phyloP scores from a whole-genome alignment of 2,888 invertebrate species.

The Mythimna vitellina region DNA sequence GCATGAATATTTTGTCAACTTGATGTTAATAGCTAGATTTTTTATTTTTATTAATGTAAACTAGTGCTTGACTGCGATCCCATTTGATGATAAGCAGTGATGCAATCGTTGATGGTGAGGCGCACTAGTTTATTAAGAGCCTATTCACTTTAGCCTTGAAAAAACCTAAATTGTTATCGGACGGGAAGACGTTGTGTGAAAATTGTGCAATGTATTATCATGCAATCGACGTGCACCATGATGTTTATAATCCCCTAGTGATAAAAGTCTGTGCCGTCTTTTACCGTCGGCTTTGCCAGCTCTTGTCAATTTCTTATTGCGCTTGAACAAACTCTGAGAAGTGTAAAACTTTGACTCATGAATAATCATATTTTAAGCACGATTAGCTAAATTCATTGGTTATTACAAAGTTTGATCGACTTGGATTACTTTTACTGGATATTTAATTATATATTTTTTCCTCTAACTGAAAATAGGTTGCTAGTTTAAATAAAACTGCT shows the following conservation, averaged over 20 bases:
- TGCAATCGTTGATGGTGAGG: too few relatives aligned
- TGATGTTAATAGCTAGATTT: background rate
- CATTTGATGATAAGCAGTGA: too few relatives aligned
- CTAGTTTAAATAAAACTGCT: too few relatives aligned
- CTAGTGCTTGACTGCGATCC: too few relatives aligned
- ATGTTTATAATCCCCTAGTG: background rate
- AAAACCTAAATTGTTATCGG: too few relatives aligned
- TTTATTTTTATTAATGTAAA: background rate
- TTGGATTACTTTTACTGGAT: background rate
- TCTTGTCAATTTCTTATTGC: background rate
- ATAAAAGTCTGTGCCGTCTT: background rate
- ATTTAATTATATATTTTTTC: conserved; percentile 1
- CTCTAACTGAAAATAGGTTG: background rate
- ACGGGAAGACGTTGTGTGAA: too few relatives aligned
- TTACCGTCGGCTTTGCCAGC: background rate
- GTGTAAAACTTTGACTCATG: conserved; percentile 12
- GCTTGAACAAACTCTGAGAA: background rate
- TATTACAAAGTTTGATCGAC: conserved; percentile 20
- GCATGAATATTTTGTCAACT: conserved; percentile 13
- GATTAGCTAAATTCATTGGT: conserved; percentile 25
- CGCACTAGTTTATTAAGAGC: too few relatives aligned
- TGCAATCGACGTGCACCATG: too few relatives aligned
- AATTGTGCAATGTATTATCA: too few relatives aligned
- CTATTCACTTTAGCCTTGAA: too few relatives aligned
- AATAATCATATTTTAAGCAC: conserved; percentile 28